These are phyloP conservation scores for Acheta domesticus DNA, from an alignment of 2,888 invertebrate species.

Conservation along the genomic window DNA sequence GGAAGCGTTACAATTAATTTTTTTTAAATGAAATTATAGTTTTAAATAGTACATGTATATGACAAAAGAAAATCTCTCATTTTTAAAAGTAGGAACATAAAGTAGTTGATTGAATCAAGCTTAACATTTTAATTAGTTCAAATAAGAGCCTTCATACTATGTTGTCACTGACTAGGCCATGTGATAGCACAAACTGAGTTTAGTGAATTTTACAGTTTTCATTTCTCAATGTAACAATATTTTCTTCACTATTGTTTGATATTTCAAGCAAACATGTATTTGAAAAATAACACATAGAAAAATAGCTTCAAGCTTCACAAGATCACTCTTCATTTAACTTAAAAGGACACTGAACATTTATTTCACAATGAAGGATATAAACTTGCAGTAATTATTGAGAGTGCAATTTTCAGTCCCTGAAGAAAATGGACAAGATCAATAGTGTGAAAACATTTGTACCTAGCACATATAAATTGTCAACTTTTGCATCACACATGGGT, in stretches of 20 bases:
- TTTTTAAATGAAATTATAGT: neutral
- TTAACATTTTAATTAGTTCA: neutral
- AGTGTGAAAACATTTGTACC: slow-evolving; percentile 6
- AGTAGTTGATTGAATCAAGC: neutral
- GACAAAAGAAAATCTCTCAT: neutral
- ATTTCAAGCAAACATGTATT: neutral
- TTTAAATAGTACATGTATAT: neutral
- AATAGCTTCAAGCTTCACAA: neutral
- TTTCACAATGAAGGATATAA: neutral
- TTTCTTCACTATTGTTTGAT: neutral
- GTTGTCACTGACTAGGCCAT: slow-evolving; percentile 9
- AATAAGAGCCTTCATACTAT: neutral
- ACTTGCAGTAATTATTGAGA: neutral
- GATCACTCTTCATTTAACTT: neutral
- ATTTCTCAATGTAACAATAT: neutral
- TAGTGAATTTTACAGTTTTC: neutral
- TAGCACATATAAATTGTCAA: neutral
- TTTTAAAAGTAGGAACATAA: neutral
- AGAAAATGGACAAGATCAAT: neutral
- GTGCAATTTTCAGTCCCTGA: neutral
- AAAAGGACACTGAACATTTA: neutral
- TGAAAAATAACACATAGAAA: neutral
- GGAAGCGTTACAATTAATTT: neutral
- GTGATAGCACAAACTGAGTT: neutral
- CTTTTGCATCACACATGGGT: neutral